phyloP scores from a whole-genome alignment of 2,797 vertebrate species.

The Artibeus lituratus region DNA sequence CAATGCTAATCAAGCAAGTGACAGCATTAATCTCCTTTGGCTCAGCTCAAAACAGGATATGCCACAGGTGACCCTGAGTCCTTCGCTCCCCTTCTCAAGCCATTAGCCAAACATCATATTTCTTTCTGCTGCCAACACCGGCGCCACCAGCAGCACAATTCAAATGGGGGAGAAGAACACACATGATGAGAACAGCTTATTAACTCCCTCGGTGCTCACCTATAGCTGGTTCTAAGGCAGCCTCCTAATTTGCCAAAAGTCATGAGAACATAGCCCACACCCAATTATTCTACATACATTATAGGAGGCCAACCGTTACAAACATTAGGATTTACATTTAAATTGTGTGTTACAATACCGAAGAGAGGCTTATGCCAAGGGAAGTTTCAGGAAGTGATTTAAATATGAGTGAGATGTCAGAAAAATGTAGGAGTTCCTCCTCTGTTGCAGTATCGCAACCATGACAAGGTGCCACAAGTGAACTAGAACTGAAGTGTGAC shows the following conservation, averaged over 20 bases:
- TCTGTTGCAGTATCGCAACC: neutral
- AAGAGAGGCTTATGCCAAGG: neutral
- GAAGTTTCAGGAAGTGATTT: conserved; percentile 21
- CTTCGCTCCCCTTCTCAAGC: conserved; percentile 65
- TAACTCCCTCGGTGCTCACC: conserved; percentile 32
- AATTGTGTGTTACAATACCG: conserved; percentile 17
- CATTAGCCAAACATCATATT: conserved; percentile 74
- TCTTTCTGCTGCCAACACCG: conserved; percentile 59
- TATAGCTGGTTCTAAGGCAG: neutral
- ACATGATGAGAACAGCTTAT: neutral
- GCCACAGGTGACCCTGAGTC: conserved; percentile 69
- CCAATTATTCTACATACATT: conserved; percentile 25
- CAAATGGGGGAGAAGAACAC: neutral
- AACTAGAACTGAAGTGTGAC: neutral
- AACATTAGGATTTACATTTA: conserved; percentile 7
- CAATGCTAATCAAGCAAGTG: conserved; percentile 67
- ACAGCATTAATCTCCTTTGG: conserved; percentile 68
- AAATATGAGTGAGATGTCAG: neutral
- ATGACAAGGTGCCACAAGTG: neutral
- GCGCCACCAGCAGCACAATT: conserved; percentile 30
- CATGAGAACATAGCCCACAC: neutral
- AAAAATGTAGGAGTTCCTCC: neutral
- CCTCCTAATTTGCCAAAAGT: conserved; percentile 50
- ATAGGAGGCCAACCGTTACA: neutral
- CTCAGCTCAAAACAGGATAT: conserved; percentile 70